Evolutionary conservation across 2,113 vertebrate species (phyloP).

Genomic region (Lophura nycthemera): DNA sequence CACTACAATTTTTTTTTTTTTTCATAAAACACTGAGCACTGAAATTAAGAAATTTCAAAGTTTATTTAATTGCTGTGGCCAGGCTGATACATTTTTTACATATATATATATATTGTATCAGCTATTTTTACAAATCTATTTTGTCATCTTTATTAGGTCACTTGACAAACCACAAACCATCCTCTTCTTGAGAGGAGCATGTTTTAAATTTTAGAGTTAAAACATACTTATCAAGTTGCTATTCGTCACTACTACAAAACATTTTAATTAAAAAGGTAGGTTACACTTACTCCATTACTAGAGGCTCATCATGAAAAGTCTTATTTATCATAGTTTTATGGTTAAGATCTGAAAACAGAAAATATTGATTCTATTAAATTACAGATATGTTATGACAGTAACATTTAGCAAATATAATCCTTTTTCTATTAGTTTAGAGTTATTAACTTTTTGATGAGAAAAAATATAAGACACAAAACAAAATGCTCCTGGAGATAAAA

Average conservation of each 20-base stretch:
- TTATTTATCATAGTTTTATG: conserved; percentile 80
- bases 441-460: background rate
- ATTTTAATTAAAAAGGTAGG: background rate
- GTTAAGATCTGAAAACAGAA: conserved; percentile 79
- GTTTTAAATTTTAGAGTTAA: background rate
- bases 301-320: conserved; percentile 91
- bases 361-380: background rate
- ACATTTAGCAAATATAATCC: background rate
- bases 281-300: conserved; percentile 96
- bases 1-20: background rate
- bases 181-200: background rate
- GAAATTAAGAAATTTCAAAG: background rate
- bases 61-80: background rate
- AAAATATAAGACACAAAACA: background rate
- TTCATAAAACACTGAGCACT: background rate
- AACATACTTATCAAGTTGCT: background rate
- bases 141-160: background rate
- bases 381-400: background rate
- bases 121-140: background rate
- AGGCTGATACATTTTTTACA: background rate
- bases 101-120: background rate
- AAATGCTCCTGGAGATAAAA: background rate
- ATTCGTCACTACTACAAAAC: background rate
- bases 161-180: background rate
- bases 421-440: background rate